These are phyloP conservation scores for Biston stratarius DNA, from an alignment of 2,888 invertebrate species.

Conservation along the genomic window DNA sequence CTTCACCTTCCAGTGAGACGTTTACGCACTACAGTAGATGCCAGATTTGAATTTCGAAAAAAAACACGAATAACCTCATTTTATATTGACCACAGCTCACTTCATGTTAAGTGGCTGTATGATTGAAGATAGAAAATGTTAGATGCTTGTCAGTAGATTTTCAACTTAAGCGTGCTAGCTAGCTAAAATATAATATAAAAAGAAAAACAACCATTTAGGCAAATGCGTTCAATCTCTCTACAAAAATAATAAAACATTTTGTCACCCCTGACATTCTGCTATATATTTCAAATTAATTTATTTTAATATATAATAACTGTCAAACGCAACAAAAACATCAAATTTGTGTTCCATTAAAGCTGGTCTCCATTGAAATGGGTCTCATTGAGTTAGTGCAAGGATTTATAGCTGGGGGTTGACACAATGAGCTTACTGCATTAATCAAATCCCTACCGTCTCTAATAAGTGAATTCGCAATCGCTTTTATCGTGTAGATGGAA, in stretches of 20 bases:
- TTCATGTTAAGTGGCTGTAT: no score
- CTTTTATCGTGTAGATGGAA: neutral
- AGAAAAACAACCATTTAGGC: neutral
- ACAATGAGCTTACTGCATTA: constrained; percentile 34
- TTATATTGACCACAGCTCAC: no score
- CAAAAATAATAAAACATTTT: neutral
- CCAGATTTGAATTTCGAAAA: no score
- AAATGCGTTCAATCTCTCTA: neutral
- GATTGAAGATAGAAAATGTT: neutral
- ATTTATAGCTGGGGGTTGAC: constrained; percentile 22
- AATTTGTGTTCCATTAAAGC: constrained; percentile 22
- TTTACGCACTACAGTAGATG: constrained; percentile 67
- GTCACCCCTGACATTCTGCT: neutral
- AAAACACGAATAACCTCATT: no score
- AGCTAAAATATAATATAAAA: neutral
- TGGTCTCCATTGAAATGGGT: constrained; percentile 20
- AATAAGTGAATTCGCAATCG: neutral
- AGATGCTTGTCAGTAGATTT: no score
- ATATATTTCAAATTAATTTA: neutral
- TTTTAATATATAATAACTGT: neutral
- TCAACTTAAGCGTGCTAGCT: no score
- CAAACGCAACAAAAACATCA: constrained; percentile 11
- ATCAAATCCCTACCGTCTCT: constrained; percentile 7
- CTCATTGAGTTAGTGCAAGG: constrained; percentile 22
- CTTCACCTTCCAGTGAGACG: constrained; percentile 74